These are phyloP conservation scores for Oreohelix idahoensis DNA, from an alignment of 1,140 invertebrate genomes.

Conservation along the genomic window DNA sequence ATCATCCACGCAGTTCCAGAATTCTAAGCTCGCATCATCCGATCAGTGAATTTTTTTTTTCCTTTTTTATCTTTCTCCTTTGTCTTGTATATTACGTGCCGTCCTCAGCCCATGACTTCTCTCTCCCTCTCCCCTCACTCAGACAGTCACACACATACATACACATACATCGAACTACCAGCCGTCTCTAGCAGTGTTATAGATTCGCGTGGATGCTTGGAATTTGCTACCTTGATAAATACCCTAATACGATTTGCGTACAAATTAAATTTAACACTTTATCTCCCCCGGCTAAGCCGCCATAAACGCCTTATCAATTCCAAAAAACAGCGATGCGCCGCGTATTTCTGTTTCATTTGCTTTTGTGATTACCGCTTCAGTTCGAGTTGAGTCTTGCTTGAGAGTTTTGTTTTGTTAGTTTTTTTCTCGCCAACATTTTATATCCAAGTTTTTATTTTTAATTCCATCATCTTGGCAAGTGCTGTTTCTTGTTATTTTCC, in stretches of 20 bases:
- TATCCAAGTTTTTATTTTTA: not conserved
- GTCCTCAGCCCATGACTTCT: not conserved
- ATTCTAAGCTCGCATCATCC: constrained; percentile 4
- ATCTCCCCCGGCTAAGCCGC: constrained; percentile 19
- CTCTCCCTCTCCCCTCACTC: not conserved
- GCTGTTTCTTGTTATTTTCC: not conserved
- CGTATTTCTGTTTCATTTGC: constrained; percentile 30
- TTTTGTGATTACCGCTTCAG: constrained; percentile 1
- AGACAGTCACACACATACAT: not conserved
- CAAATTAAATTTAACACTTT: constrained; percentile 37
- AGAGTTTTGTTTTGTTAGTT: constrained; percentile 8
- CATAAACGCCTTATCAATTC: constrained; percentile 25
- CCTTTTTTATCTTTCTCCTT: not conserved
- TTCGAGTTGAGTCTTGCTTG: not conserved
- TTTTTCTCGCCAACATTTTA: not conserved
- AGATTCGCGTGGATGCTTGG: constrained; percentile 4
- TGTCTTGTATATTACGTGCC: not conserved
- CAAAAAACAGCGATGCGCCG: not conserved
- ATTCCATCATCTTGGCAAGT: not conserved
- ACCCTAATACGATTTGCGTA: constrained; percentile 28
- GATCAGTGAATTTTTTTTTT: constrained; percentile 1
- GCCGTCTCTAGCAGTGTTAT: not conserved
- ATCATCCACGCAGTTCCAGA: not conserved
- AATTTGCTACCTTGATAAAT: constrained; percentile 19
- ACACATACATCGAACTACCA: not conserved